Conservation (phyloP, 2,888 invertebrate species). For the Leptinotarsa haldemani region DNA sequence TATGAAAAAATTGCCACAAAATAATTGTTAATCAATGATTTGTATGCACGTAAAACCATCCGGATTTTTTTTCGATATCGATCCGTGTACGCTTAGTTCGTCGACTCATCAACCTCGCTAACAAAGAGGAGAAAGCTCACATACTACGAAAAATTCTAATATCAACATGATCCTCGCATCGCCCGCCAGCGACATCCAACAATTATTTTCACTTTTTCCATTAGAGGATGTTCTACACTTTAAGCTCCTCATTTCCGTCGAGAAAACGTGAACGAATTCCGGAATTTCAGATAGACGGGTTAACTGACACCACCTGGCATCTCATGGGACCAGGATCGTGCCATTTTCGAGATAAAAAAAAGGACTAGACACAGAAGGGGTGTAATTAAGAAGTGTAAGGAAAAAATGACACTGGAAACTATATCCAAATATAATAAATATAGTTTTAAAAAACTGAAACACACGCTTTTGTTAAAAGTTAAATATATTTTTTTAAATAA, state of each 20-base stretch:
- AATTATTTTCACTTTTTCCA: slow-evolving; percentile 19
- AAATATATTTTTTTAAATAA: no score
- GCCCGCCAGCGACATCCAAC: background rate
- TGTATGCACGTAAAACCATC: no score
- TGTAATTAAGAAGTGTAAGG: background rate
- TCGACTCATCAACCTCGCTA: background rate
- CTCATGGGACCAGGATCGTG: background rate
- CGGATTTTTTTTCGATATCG: background rate
- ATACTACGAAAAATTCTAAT: background rate
- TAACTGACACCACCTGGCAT: background rate
- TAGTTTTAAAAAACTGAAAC: no score
- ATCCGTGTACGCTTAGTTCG: background rate
- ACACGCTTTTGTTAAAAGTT: no score
- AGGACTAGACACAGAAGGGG: background rate
- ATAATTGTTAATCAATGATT: no score
- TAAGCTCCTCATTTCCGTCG: background rate
- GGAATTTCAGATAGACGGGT: background rate
- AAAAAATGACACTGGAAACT: background rate
- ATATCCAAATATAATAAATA: no score
- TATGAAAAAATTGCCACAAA: no score
- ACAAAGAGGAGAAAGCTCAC: slow-evolving; percentile 13
- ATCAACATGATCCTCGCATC: background rate
- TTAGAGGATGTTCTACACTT: background rate
- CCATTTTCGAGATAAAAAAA: background rate
- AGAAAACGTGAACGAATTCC: slow-evolving; percentile 6